Evolutionary conservation across 2,888 invertebrate species (phyloP), one percentile per base, ranked within the genome.

Genomic region (Lissonota sp.): DNA sequence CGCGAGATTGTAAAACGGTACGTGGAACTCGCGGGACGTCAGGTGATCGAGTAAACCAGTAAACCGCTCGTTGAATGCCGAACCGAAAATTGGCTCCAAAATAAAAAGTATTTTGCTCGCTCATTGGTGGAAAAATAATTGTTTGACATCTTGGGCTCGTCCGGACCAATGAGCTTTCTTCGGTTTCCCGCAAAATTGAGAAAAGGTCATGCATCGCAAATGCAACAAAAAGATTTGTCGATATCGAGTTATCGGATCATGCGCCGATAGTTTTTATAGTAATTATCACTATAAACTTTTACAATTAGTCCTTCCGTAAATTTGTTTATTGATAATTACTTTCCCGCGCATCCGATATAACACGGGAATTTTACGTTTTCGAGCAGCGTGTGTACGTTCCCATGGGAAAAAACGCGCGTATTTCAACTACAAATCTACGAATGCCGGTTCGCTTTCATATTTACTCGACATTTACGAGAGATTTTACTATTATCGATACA

Each of bases 181-280:
- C 49, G 10, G 51, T 74, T 78, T 83, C n/a, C 80, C 83, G 83
- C 83, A 63, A 83, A 69, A 78, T 78, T 58, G 37, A 7, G 10
- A 7, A 5, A 39, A 40, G 5, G 14, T 62, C 5, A 26, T 42
- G 62, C 57, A 6, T 10, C 7, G 51, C 5, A n/a, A 14, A 12
- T 7, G n/a, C n/a, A 42, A 46, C 6, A 6, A 16, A 53, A 7
- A 44, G 7, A 12, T 73, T 77, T 80, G 58, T 70, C 5, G 37
- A 6, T 37, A 60, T 42, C 16, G 8, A 46, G 5, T 46, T 0
- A 60, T 60, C 0, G 12, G 14, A 7, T 39, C 10, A 39, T 14
- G 40, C 37, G 14, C 12, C 44, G 46, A 72, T 6, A 6, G 10
- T 58, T 49, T 51, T 40, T 40, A 26, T 44, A 8, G 26, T 26